Percentiles rank a stretch among this genome's conserved stretches.
These are phyloP conservation scores for Phalanger gymnotis DNA, from an alignment of 2,797 vertebrate species.

Conservation along the genomic window DNA sequence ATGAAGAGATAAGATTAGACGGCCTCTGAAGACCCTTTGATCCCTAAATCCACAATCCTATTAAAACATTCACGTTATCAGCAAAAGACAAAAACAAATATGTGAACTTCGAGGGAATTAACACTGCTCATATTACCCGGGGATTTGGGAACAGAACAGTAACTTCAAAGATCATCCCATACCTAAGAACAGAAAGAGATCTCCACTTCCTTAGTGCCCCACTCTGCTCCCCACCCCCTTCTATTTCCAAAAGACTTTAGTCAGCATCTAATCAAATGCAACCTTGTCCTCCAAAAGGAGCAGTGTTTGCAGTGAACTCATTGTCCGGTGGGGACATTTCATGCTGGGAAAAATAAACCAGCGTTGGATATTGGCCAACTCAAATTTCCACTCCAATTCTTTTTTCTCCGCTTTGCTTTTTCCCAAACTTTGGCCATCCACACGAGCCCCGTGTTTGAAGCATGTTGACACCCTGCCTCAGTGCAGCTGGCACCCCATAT, in stretches of 20 bases:
- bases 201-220: not conserved
- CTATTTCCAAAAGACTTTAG: slow-evolving; percentile 24
- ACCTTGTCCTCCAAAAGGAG: slow-evolving; percentile 48
- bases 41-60: not conserved
- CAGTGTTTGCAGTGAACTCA: slow-evolving; percentile 61
- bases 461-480: slow-evolving; percentile 47
- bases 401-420: slow-evolving; percentile 37
- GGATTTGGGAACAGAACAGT: slow-evolving; percentile 48
- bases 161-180: slow-evolving; percentile 57
- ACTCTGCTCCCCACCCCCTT: not conserved
- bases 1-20: not conserved
- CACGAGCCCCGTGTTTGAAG: slow-evolving; percentile 63
- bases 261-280: slow-evolving; percentile 63
- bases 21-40: not conserved
- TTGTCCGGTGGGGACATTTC: slow-evolving; percentile 66
- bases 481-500: slow-evolving; percentile 62
- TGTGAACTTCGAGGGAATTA: slow-evolving; percentile 58
- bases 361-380: slow-evolving; percentile 60
- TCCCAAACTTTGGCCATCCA: slow-evolving; percentile 52
- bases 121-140: slow-evolving; percentile 56
- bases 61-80: not conserved
- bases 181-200: slow-evolving; percentile 45
- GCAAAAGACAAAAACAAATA: not conserved
- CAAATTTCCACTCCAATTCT: slow-evolving; percentile 71
- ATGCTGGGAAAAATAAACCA: slow-evolving; percentile 64